Evolutionary conservation across 2,888 invertebrate genomes (phyloP), one percentile per base, ranked within the genome.

Genomic region (Frankliniella intonsa): DNA sequence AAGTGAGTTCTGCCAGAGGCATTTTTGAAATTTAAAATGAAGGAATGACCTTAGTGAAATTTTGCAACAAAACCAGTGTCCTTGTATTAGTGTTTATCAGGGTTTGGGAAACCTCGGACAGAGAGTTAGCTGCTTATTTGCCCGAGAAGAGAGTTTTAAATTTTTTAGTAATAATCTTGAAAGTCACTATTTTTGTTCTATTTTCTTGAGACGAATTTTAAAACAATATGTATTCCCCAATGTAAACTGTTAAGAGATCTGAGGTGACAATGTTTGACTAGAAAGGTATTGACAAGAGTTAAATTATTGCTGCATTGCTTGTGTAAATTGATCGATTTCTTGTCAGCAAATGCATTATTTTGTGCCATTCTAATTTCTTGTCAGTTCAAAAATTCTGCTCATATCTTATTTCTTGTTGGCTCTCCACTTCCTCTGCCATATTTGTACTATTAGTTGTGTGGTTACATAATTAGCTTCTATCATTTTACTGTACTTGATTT

Each of bases 331-430:
- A 19, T 14, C n/a, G 62, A 62, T 62, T 62, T 17, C 17, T 19
- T 17, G n/a, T 62, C 62, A 62, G n/a, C 17, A 17, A 62, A 7
- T 14, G 14, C 14, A 19, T n/a, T 76, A 22, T 76, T 76, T 22
- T 76, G 69, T 76, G 69, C 69, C 69, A 76, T 76, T 76, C 25
- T 25, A 25, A 12, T 76, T 76, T 76, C 25, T n/a, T 76, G 22
- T 22, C 25, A 22, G 8, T 22, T 76, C 12, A 25, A 76, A 76
- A 76, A 25, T 76, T 25, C 69, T 76, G 69, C 69, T 76, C 69
- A 76, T 76, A 2, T 12, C 12, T 22, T 2, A 25, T 76, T 76
- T 22, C 69, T 22, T 22, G 25, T 10, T 22, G 12, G 12, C 25
- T 17, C 25, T 76, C 25, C 22, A 76, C 25, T 22, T 12, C 25